Base-by-base conservation (phyloP, 2,797 vertebrate genomes). In the Linurgus olivaceus region DNA sequence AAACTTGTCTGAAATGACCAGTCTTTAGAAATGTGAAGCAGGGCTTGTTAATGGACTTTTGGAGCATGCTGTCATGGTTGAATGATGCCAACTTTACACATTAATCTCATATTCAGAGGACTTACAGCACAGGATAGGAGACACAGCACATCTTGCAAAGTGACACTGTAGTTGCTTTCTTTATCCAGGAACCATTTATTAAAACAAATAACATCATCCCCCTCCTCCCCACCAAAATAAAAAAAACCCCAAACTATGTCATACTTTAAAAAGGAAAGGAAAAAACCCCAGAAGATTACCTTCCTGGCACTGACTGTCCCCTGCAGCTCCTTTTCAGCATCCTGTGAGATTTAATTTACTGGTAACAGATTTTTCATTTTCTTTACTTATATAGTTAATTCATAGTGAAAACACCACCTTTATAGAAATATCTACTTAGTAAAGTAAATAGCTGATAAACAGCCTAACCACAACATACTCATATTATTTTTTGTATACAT, bases 391-490 rank as follows among this genome's bases (percentile, higher is more conserved):
- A n/a, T 6, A 75, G 33, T 42, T 68, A 72, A 31, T 88, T 84
- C 52, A 37, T 29, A 45, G 65, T 59, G 31, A 50, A 90, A 94
- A 73, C 6, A 63, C 4, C 33, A 77, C 17, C 24, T 74, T 24
- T 28, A 31, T 10, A 40, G 28, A 68, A 77, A 83, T 63, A 71
- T 4, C 40, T 83, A 51, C 59, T 74, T 61, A 51, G 45, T 61
- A 92, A 77, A 94, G 55, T 52, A 86, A 65, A 63, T 42, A 79
- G 63, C 51, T 90, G 87, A 92, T 87, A 85, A 94, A 88, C 68
- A 86, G 48, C 20, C 81, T 79, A 95, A 88, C 44, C 89, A 95
- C 51, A 90, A 62, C 55, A 52, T 14, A 59, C 29, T 84, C 44
- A 1, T 40, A 37, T 91, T 90, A 73, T 55, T 3, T 93, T 91